These are phyloP conservation scores for Chaetodon trifascialis DNA, from an alignment of 2,113 vertebrate genomes.

Conservation along the genomic window DNA sequence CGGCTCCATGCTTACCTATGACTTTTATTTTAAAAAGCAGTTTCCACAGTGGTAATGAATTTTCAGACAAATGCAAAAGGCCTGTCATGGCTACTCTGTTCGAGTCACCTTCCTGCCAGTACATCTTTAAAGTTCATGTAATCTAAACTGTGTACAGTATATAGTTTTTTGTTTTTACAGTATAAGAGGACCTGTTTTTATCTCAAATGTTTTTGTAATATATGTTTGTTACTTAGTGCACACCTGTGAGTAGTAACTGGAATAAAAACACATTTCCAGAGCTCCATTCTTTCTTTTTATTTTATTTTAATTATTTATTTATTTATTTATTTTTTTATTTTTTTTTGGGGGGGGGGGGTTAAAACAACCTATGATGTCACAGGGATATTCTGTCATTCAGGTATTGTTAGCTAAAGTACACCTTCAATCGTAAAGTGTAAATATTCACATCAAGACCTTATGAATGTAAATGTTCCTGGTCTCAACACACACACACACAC, in stretches of 20 bases:
- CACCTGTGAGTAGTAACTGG: slow-evolving; percentile 1
- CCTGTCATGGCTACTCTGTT: background rate
- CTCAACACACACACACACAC: too few relatives aligned
- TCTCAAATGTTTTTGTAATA: slow-evolving; percentile 48
- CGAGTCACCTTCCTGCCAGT: background rate
- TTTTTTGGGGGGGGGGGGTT: too few relatives aligned
- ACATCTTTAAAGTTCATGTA: background rate
- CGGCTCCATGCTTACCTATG: background rate
- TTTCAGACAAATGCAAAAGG: background rate
- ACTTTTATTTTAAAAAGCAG: slow-evolving; percentile 56
- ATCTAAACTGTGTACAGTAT: slow-evolving; percentile 47
- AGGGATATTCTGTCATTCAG: background rate
- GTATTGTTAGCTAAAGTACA: background rate
- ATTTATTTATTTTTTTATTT: too few relatives aligned
- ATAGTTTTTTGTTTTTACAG: slow-evolving; percentile 39
- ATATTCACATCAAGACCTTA: background rate
- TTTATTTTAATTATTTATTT: background rate
- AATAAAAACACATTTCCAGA: slow-evolving; percentile 37
- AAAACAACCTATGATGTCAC: too few relatives aligned
- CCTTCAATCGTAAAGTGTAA: background rate
- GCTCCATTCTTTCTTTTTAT: background rate
- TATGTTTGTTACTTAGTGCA: slow-evolving; percentile 30
- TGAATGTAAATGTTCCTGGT: background rate
- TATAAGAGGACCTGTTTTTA: slow-evolving; percentile 27
- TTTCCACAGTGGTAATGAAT: background rate